These are phyloP conservation scores for Zoanthus solanderi DNA, from an alignment of 92 coral and sea anemone genomes.

Conservation along the genomic window DNA sequence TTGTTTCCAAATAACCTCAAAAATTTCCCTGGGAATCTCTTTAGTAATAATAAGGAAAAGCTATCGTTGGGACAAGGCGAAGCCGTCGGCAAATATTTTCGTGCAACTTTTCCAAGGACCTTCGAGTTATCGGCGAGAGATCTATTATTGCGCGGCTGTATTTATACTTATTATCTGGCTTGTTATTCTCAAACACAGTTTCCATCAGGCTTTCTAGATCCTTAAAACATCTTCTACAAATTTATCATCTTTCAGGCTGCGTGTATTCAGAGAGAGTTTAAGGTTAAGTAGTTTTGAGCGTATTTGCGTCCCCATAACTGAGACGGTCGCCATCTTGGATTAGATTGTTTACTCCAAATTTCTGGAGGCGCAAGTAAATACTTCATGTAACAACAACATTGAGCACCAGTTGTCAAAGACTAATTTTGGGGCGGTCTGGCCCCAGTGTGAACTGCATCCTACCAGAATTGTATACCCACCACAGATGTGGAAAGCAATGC, in stretches of 20 bases:
- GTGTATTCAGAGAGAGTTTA: neutral
- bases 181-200: neutral
- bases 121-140: neutral
- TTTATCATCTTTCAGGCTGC: neutral
- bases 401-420: conserved; percentile 16
- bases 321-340: conserved; percentile 3
- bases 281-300: neutral
- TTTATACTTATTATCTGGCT: neutral
- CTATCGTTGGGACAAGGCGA: neutral
- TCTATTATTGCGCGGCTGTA: neutral
- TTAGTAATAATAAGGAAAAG: conserved; percentile 35
- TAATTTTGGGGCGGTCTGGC: conserved; percentile 1
- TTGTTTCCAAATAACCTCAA: conserved; percentile 1
- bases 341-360: neutral
- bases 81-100: neutral
- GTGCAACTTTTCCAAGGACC: neutral
- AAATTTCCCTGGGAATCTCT: conserved; percentile 32
- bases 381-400: conserved; percentile 19
- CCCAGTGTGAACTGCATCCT: conserved; percentile 29
- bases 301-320: neutral
- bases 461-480: conserved; percentile 22
- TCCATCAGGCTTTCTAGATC: neutral
- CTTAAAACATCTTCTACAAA: neutral
- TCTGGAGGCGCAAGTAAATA: neutral
- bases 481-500: conserved; percentile 28